Evolutionary conservation across 2,888 invertebrate genomes (phyloP), one percentile per base, ranked within the genome.

Genomic region (Andrena marginata): DNA sequence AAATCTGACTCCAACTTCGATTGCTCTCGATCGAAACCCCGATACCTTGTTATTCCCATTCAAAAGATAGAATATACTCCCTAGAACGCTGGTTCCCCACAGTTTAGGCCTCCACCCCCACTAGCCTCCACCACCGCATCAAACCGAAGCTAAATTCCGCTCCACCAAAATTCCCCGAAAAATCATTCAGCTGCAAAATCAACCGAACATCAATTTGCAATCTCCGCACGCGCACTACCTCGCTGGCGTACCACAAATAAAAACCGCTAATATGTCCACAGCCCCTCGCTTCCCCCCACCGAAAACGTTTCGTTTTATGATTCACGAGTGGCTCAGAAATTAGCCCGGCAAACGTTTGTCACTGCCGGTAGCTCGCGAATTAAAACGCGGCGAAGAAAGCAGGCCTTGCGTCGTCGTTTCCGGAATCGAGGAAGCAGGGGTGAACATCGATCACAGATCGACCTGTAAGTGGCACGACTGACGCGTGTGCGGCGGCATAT

Each of bases 401-500:
- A 16, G 4, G 16, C 13, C 13, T 42, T 42, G 42, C 42, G 13
- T 42, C 42, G 42, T 42, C 42, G 42, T 51, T 51, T 51, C 8
- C 51, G 8, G 51, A 7, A 51, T n/a, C 16, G 31, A 10, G 5
- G 33, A 69, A 16, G 16, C 42, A 4, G 3, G 4, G 42, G 4
- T 16, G 42, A 42, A 42, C 13, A 42, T 42, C 69, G 35, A 42
- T 60, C 26, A 10, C 29, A 60, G 33, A 31, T 10, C 48, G 20
- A 26, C n/a, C 69, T 54, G 63, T 70, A 68, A 16, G 51, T 10
- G 76, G 10, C 23, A 60, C 13, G 16, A 20, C 23, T 35, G 42
- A 65, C 51, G 29, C 51, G 31, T 74, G 42, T n/a, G 42, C 60
- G 23, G n/a, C 8, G 60, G 62, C 65, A 71, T 48, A 67, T 54